Evolutionary conservation across 2,113 vertebrate species (phyloP).

Genomic region (Petroica traversi): DNA sequence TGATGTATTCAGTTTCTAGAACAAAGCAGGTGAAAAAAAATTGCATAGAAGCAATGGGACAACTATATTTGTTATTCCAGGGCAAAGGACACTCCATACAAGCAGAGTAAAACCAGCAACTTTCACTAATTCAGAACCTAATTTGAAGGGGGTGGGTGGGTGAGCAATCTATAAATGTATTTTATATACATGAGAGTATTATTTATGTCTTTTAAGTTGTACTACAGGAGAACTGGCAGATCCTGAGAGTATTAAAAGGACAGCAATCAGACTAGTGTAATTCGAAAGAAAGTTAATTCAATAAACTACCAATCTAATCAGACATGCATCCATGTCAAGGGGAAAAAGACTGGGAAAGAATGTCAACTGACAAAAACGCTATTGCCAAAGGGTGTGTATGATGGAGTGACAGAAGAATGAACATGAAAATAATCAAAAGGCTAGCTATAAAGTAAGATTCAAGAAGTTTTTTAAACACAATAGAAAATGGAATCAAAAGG

Average conservation of each 20-base stretch:
- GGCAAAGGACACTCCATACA: neutral
- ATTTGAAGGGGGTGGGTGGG: neutral
- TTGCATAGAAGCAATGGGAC: neutral
- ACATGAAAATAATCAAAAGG: neutral
- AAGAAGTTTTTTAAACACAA: neutral
- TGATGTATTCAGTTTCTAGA: neutral
- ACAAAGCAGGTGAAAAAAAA: neutral
- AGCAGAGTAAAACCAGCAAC: neutral
- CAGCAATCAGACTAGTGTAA: neutral
- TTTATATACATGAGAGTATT: neutral
- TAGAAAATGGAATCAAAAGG: neutral
- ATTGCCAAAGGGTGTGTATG: neutral
- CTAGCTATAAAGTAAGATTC: neutral
- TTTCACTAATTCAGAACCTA: neutral
- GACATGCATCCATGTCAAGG: neutral
- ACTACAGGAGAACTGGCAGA: neutral
- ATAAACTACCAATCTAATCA: neutral
- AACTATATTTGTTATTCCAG: neutral
- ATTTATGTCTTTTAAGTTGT: neutral
- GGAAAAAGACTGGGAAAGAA: neutral
- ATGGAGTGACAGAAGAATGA: neutral
- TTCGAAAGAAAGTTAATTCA: conserved; percentile 3
- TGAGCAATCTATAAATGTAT: neutral
- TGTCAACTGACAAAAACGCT: neutral
- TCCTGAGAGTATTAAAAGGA: neutral